Base-by-base conservation (phyloP, 1,140 invertebrate species). In the Telenomus remus region DNA sequence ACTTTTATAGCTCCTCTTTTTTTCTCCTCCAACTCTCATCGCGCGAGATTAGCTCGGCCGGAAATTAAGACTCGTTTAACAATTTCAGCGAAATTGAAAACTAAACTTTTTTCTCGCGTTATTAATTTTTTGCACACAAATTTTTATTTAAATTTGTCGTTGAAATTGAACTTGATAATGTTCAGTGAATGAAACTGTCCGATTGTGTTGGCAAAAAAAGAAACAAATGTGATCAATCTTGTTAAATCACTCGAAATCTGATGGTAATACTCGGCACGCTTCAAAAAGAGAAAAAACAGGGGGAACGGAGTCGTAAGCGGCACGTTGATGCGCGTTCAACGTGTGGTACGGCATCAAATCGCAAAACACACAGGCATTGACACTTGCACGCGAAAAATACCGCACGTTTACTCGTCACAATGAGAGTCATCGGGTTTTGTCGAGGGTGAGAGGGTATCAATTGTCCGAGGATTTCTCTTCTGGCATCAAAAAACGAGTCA, bases 321-420 rank as follows among this genome's bases (percentile, higher is more conserved):
- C 65, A 70, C 65, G 69, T 70, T 57, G 69, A 71, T 61, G 61
- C 47, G 39, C 57, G 60, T 76, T 72, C 56, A 72, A 55, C 73
- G 48, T 68, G 57, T 50, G 61, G 76, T 61, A 27, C n/a, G 19
- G 53, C 66, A 64, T 74, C 74, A 71, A 73, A 76, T 69, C 51
- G 70, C 70, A 72, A 77, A 75, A 68, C 59, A 76, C 69, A 79
- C 55, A 68, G 76, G 59, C 66, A 72, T 65, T 63, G 60, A 79
- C 77, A 76, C 77, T 79, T 79, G 78, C 66, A 35, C 55, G 53
- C 53, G 48, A 43, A 76, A 79, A 79, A 79, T 76, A 76, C 74
- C 78, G 66, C 73, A 76, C 78, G 69, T 64, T 79, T 61, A 63
- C 53, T 68, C 33, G 9, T 19, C 33, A 79, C 77, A 76, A 79